Base-by-base conservation (phyloP, 2,797 vertebrate genomes). In the Hoplostethus mediterraneus region DNA sequence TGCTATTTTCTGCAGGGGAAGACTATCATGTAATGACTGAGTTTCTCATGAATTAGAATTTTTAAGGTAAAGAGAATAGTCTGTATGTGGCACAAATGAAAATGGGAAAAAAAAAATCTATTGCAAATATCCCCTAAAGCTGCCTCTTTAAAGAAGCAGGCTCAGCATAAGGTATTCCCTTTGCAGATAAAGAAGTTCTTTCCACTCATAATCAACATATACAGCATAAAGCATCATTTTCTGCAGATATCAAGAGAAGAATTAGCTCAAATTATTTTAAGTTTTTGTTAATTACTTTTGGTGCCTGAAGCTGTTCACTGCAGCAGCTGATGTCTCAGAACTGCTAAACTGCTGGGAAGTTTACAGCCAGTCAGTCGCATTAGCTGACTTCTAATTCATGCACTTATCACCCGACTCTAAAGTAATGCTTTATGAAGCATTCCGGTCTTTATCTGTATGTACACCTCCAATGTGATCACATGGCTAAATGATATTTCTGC, bases 201-300 rank as follows among this genome's bases (percentile, higher is more conserved):
- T 89, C 86, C 80, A 80, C 89, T 90, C 88, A 82, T 93, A 94
- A 93, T 94, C 93, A 94, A 94, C 92, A 93, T 86, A 94, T 87
- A 93, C 90, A 93, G 89, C 28, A 28, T 90, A 94, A 95, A 93
- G 93, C 91, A 92, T 94, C 88, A 90, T 93, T 93, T 92, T 92
- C 63, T 71, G 66, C 87, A 92, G 95, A 95, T 95, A 94, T 90
- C 84, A 77, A 88, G 82, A 93, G 85, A 94, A 92, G 86, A 95
- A 94, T 95, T 92, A 93, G 87, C 91, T 91, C 89, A 93, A 94
- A 95, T 95, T 93, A 96, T 95, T 95, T 95, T 73, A 94, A 93
- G 92, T 94, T 95, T 93, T 89, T 91, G 86, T 94, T 95, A 95
- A 95, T 95, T 94, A 93, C 94, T 94, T 95, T 95, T 92, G 87